These are phyloP conservation scores for Amblyraja radiata DNA, from an alignment of 2,797 vertebrate species.

Conservation along the genomic window DNA sequence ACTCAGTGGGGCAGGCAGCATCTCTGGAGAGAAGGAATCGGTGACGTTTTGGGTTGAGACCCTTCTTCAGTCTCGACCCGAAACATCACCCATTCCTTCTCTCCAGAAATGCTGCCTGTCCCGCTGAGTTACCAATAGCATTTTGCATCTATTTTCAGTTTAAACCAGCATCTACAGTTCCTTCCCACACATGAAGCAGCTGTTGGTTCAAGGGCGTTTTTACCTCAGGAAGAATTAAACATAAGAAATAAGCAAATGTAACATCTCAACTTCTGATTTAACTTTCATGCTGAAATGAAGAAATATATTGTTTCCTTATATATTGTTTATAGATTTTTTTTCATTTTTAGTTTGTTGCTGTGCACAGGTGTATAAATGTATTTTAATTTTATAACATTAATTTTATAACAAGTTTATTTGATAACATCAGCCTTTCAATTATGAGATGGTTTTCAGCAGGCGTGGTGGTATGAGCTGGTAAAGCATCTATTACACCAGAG, in stretches of 20 bases:
- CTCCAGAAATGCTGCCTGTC: too few relatives aligned
- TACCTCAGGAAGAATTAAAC: neutral
- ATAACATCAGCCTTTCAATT: neutral
- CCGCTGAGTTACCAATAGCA: too few relatives aligned
- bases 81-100: too few relatives aligned
- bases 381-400: neutral
- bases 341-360: neutral
- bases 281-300: neutral
- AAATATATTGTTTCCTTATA: neutral
- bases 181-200: neutral
- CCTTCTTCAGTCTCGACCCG: too few relatives aligned
- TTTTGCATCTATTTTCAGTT: too few relatives aligned
- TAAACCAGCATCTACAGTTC: too few relatives aligned
- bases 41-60: too few relatives aligned
- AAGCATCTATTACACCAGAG: neutral
- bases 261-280: neutral
- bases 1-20: too few relatives aligned
- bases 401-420: neutral
- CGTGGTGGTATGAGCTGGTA: neutral
- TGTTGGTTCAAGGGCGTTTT: neutral
- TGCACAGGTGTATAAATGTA: neutral
- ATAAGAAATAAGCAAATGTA: too few relatives aligned
- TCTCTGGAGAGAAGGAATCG: too few relatives aligned
- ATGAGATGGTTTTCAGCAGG: neutral
- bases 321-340: neutral